A percentile compares a stretch with the other conserved stretches of the same genome.
These are phyloP conservation scores for Apotomis betuletana DNA, from an alignment of 2,888 invertebrate genomes.

Conservation along the genomic window DNA sequence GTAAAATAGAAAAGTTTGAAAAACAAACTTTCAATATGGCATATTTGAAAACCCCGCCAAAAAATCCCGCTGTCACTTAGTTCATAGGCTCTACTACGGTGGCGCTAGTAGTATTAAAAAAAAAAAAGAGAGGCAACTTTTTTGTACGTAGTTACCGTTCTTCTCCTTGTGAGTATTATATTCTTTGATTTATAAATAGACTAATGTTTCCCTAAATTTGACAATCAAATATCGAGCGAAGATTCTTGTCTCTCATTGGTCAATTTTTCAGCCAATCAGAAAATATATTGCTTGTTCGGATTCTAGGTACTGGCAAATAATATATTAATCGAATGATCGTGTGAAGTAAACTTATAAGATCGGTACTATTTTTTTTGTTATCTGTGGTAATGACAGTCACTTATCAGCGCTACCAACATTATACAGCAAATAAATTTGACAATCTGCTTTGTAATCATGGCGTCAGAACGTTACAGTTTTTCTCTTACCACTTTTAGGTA, in stretches of 20 bases:
- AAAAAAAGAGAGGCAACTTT: too few relatives aligned
- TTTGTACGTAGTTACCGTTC: too few relatives aligned
- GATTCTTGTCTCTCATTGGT: conserved; percentile 57
- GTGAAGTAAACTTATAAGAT: not conserved
- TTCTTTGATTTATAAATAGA: too few relatives aligned
- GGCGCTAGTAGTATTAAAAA: too few relatives aligned
- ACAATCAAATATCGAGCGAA: conserved; percentile 77
- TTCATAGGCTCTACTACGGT: too few relatives aligned
- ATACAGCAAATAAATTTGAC: conserved; percentile 59
- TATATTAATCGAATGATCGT: conserved; percentile 21
- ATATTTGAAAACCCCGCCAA: too few relatives aligned
- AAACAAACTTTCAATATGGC: too few relatives aligned
- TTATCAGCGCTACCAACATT: conserved; percentile 55
- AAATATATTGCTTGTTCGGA: conserved; percentile 8
- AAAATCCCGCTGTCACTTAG: too few relatives aligned
- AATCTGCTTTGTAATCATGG: conserved; percentile 89
- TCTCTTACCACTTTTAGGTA: conserved; percentile 91
- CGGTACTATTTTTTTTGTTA: not conserved
- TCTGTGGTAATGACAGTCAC: conserved; percentile 21
- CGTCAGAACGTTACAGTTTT: conserved; percentile 98
- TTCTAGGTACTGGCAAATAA: conserved; percentile 25
- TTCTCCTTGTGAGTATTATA: too few relatives aligned
- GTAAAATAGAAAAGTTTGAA: too few relatives aligned
- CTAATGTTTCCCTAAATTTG: conserved; percentile 50
- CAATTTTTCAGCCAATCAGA: conserved; percentile 50